phyloP scores from a whole-genome alignment of 1,140 invertebrate genomes.

The Euwallacea similis region DNA sequence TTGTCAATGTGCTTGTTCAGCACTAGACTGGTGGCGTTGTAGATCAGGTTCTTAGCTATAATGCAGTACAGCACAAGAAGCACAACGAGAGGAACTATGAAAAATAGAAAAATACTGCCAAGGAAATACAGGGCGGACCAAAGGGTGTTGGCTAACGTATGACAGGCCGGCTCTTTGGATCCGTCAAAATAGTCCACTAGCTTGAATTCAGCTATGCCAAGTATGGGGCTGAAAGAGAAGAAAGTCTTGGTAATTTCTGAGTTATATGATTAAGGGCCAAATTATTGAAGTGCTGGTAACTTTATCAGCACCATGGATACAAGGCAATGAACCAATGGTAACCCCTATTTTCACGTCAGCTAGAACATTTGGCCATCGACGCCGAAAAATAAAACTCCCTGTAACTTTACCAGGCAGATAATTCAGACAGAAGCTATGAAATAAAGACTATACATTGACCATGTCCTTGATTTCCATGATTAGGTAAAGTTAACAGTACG shows the following conservation, averaged over 20 bases:
- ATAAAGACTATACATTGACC: too few species aligned
- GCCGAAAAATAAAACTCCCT: too few species aligned
- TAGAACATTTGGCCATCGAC: too few species aligned
- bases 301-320: too few species aligned
- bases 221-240: conserved; percentile 62
- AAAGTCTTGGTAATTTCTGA: not conserved
- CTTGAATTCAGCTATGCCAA: conserved; percentile 65
- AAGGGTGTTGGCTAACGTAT: conserved; percentile 65
- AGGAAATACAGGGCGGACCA: conserved; percentile 76
- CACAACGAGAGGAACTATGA: conserved; percentile 73
- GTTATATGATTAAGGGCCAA: too few species aligned
- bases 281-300: too few species aligned
- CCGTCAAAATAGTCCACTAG: conserved; percentile 59
- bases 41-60: conserved; percentile 74
- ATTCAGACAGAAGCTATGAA: too few species aligned
- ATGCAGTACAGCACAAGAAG: conserved; percentile 74
- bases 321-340: too few species aligned
- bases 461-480: too few species aligned
- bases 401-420: too few species aligned
- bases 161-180: conserved; percentile 62
- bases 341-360: too few species aligned
- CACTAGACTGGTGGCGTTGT: conserved; percentile 62
- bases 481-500: too few species aligned
- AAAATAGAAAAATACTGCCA: conserved; percentile 72
- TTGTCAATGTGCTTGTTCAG: conserved; percentile 64